These are phyloP conservation scores for Cossypha polioptera DNA, from an alignment of 2,797 vertebrate species.

Conservation along the genomic window DNA sequence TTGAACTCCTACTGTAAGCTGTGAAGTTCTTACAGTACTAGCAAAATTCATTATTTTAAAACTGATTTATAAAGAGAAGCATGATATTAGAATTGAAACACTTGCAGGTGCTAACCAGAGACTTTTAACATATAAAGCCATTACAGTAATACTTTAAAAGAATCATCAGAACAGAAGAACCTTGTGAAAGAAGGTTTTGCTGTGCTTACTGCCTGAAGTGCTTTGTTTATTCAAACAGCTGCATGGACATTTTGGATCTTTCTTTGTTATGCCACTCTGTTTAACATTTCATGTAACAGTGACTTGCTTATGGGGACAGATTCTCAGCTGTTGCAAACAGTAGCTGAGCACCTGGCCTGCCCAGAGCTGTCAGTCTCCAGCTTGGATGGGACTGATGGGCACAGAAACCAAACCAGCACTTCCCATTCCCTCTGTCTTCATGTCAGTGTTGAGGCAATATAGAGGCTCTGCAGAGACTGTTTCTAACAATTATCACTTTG, in stretches of 20 bases:
- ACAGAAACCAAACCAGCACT: not conserved
- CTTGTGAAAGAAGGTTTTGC: constrained; percentile 9
- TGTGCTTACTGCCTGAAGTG: constrained; percentile 26
- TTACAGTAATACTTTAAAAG: not conserved
- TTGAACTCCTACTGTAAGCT: not conserved
- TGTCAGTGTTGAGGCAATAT: not conserved
- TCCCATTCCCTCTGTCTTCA: not conserved
- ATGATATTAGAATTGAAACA: not conserved
- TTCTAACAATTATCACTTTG: not conserved
- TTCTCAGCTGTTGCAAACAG: not conserved
- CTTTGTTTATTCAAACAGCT: not conserved
- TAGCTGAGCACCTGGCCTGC: not conserved
- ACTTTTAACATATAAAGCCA: not conserved
- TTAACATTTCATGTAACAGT: not conserved
- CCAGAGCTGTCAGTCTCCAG: not conserved
- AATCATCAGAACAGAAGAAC: not conserved
- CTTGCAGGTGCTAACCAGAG: constrained; percentile 16
- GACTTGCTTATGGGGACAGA: not conserved
- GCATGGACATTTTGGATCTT: not conserved
- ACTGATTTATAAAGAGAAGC: not conserved
- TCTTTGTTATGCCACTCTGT: not conserved
- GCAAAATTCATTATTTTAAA: not conserved
- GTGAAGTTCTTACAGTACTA: not conserved
- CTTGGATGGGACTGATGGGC: not conserved
- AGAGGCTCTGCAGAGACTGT: not conserved